Base-by-base conservation (phyloP, 23 tunicate genomes). In the Oikopleura albicans region DNA sequence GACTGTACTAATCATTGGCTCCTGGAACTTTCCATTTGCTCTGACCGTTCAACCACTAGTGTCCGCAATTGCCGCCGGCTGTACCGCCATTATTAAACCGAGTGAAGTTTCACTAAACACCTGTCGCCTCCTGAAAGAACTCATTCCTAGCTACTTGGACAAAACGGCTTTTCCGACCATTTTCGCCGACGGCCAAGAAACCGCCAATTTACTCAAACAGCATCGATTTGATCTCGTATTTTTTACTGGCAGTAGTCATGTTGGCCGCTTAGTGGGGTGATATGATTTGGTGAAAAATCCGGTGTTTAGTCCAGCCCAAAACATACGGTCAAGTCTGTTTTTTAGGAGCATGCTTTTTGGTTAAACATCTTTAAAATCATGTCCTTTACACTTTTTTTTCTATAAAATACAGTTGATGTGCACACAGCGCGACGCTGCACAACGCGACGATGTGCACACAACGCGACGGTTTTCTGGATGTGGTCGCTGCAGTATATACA, bases 21-120 rank as follows among this genome's bases (percentile, higher is more conserved):
- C 97, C 4, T 91, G 91, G 91, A 91, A 91, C 41, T 91, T 71
- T 84, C 97, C 97, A 0, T 39, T 91, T 39, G n/a, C 39, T 22
- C 86, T 91, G 12, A 1, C 76, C 2, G 40, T 91, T 0, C 56
- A 84, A 41, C 97, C 97, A 16, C 56, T 91, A 56, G 85, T 86
- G 38, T 86, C 84, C 38, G 90, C 90, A 0, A 88, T 91, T 39
- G 89, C 97, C 41, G 97, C 97, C 29, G 97, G 97, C 1, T 88
- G 88, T 66, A 86, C 91, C 41, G 89, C 76, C 36, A 71, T 91
- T 27, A 33, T 91, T 36, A 91, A 91, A 63, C 91, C 97, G 12
- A 79, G 87, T 0, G 97, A 91, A 84, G 34, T 56, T 36, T 76
- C 97, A 22, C n/a, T 85, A 40, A 40, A 84, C 1, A 89, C 85